phyloP scores from a whole-genome alignment of 2,888 invertebrate genomes.

The Spilosoma lubricipeda region DNA sequence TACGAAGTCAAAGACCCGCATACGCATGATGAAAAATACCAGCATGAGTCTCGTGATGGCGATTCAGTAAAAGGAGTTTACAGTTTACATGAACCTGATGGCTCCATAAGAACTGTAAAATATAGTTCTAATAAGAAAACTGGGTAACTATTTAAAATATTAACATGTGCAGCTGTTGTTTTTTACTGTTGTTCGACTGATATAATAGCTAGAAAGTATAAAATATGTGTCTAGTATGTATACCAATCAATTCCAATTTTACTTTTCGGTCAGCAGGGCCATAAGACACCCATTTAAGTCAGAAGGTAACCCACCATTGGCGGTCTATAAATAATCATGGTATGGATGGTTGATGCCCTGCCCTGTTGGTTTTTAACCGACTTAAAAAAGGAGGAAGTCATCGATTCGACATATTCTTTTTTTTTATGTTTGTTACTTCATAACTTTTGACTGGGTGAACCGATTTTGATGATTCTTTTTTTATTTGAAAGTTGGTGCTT shows the following conservation, averaged over 20 bases:
- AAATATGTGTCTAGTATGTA: not conserved
- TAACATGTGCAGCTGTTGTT: not conserved
- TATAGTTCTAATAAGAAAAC: slow-evolving; percentile 81
- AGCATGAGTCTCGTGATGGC: slow-evolving; percentile 84
- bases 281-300: no score
- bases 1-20: slow-evolving; percentile 84
- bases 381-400: no score
- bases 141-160: slow-evolving; percentile 64
- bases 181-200: not conserved
- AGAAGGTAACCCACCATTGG: not conserved
- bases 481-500: no score
- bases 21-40: slow-evolving; percentile 85
- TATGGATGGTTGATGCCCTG: not conserved
- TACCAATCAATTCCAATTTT: no score
- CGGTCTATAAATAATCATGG: not conserved
- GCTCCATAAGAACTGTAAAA: slow-evolving; percentile 67
- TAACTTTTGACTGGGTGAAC: no score
- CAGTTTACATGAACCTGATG: slow-evolving; percentile 67
- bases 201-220: not conserved
- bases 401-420: no score
- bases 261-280: not conserved
- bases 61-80: slow-evolving; percentile 82
- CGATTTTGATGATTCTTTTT: no score
- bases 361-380: not conserved
- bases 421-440: no score